Conservation (phyloP, 2,113 vertebrate genomes). For the Petrocephalus microphthalmus region DNA sequence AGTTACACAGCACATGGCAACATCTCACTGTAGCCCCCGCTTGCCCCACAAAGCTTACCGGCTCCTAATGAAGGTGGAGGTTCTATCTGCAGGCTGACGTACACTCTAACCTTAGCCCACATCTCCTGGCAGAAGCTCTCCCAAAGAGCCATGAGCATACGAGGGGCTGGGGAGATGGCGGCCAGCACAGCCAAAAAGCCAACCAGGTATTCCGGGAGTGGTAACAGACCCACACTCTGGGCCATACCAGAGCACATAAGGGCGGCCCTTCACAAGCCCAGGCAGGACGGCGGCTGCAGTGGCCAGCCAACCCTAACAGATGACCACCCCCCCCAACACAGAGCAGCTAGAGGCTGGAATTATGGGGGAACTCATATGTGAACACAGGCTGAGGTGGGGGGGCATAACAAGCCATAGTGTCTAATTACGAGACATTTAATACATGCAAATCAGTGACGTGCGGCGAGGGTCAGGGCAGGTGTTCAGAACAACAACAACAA, state of each 20-base stretch:
- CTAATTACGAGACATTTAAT: neutral
- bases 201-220: neutral
- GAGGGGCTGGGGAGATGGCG: neutral
- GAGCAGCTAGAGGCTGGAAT: neutral
- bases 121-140: neutral
- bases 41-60: neutral
- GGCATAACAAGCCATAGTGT: neutral
- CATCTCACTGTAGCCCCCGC: neutral
- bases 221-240: neutral
- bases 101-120: neutral
- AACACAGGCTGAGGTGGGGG: neutral
- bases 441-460: neutral
- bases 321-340: neutral
- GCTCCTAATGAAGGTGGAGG: neutral
- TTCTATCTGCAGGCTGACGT: neutral
- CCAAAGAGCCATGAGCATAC: neutral
- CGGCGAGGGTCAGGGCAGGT: too few relatives aligned
- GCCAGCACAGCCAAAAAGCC: neutral
- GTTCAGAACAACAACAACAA: too few relatives aligned
- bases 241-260: slow-evolving; percentile 1
- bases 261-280: neutral
- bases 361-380: neutral
- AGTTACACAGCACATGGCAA: neutral
- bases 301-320: too few relatives aligned
- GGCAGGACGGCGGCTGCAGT: too few relatives aligned